Conservation (phyloP, 2,113 vertebrate genomes). For the Xenopus tropicalis region DNA sequence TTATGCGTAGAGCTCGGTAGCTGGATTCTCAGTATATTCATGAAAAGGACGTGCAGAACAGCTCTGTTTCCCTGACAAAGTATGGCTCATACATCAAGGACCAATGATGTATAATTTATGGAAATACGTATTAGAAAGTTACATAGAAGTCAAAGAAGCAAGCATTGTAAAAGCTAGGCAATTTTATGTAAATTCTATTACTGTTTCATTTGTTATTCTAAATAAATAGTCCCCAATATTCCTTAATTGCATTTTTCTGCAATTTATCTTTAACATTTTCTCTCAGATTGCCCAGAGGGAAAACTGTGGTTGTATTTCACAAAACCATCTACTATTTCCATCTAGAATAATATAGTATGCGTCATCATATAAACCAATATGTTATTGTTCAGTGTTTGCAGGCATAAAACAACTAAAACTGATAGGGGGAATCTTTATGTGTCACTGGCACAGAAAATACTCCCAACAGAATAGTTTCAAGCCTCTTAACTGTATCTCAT, state of each 20-base stretch:
- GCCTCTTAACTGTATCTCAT: conserved; percentile 16
- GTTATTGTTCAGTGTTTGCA: conserved; percentile 36
- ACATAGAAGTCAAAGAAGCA: conserved; percentile 2
- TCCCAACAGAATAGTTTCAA: conserved; percentile 30
- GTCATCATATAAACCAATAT: conserved; percentile 29
- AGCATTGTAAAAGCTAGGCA: neutral
- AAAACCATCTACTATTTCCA: conserved; percentile 31
- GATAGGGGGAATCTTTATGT: conserved; percentile 31
- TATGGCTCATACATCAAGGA: neutral
- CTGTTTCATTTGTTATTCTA: conserved; percentile 17
- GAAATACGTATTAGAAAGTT: neutral
- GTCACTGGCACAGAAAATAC: conserved; percentile 13
- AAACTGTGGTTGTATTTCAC: conserved; percentile 10
- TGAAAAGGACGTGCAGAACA: neutral
- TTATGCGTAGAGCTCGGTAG: conserved; percentile 3
- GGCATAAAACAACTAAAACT: conserved; percentile 26
- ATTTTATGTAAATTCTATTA: neutral
- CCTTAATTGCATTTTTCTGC: conserved; percentile 10
- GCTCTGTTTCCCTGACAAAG: neutral
- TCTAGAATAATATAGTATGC: conserved; percentile 24
- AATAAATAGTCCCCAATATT: conserved; percentile 23
- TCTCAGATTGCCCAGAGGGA: conserved; percentile 20
- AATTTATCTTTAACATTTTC: conserved; percentile 16
- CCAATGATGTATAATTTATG: conserved; percentile 10
- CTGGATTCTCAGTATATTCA: neutral